These are phyloP conservation scores for Acipenser oxyrinchus DNA, from an alignment of 2,797 vertebrate genomes.

Conservation along the genomic window DNA sequence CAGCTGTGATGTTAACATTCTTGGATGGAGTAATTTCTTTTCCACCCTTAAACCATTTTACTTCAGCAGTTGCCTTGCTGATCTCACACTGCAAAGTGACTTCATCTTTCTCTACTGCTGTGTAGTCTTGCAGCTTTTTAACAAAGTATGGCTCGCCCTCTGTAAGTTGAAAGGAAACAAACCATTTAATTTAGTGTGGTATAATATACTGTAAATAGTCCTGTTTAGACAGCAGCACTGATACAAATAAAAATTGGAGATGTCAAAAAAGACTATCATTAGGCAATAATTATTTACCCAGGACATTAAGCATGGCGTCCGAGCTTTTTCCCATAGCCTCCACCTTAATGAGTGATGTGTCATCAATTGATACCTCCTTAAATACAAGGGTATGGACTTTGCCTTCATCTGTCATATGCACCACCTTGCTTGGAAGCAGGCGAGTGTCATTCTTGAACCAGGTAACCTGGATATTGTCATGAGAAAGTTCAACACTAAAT, in stretches of 20 bases:
- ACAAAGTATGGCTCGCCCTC: conserved; percentile 95
- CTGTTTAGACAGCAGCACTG: conserved; percentile 4
- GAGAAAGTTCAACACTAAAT: conserved; percentile 88
- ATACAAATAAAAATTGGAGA: no score
- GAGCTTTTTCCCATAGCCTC: conserved; percentile 83
- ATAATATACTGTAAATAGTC: conserved; percentile 2
- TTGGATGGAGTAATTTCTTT: conserved; percentile 83
- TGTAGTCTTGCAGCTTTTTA: conserved; percentile 90
- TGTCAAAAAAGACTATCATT: no score
- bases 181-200: conserved; percentile 3
- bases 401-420: conserved; percentile 79
- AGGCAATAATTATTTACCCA: conserved; percentile 63
- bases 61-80: conserved; percentile 80
- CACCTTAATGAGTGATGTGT: conserved; percentile 89
- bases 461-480: conserved; percentile 80
- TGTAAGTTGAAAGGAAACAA: conserved; percentile 38
- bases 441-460: conserved; percentile 94
- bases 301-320: conserved; percentile 90
- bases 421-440: conserved; percentile 81
- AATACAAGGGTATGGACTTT: conserved; percentile 79
- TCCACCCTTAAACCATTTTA: conserved; percentile 94
- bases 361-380: conserved; percentile 87
- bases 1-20: conserved; percentile 70
- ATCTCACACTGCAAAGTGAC: conserved; percentile 86
- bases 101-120: conserved; percentile 87